Evolutionary conservation across 1,140 invertebrate genomes (phyloP), one percentile per base, ranked within the genome.

Genomic region (Leptopilina boulardi): DNA sequence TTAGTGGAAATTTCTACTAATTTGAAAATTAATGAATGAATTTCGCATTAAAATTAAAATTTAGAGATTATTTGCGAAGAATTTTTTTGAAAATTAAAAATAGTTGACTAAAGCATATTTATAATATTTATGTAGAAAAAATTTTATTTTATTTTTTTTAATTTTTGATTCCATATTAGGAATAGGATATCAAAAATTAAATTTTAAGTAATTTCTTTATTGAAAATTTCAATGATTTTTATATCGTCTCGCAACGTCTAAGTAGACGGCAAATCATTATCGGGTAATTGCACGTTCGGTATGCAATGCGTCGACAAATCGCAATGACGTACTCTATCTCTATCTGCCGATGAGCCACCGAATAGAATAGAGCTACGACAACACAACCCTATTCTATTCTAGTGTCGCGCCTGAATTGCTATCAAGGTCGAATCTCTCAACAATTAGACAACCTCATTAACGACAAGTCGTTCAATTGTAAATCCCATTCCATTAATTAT

Each of bases 311-410:
- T 78, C 73, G 19, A 54, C 54, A 23, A 77, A 15, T 78, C 73
- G 26, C 18, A 70, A 54, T 79, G 71, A 79, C 30, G 71, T 72
- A 70, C 70, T 73, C 71, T 76, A 71, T 66, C 70, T 74, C 71
- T n/a, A n/a, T n/a, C n/a, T n/a, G n/a, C n/a, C 19, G 74, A 79
- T 73, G 73, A 80, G 76, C 71, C 70, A 76, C 72, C 79, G 78
- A 76, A 79, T 82, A 80, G 78, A 79, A 79, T 82, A 80, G 78
- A 79, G 79, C 59, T 66, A 34, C 26, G 78, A 78, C 73, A 73
- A 66, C 74, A 59, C 19, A 44, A 30, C 73, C 77, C 78, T 78
- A 77, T 82, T 82, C 76, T 75, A 76, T 73, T 41, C 71, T 56
- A 82, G 73, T 78, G 76, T 82, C 76, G 76, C 80, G 78, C 77